These are phyloP conservation scores for Triplophysa siluroides DNA, from an alignment of 2,113 vertebrate species.

Conservation along the genomic window DNA sequence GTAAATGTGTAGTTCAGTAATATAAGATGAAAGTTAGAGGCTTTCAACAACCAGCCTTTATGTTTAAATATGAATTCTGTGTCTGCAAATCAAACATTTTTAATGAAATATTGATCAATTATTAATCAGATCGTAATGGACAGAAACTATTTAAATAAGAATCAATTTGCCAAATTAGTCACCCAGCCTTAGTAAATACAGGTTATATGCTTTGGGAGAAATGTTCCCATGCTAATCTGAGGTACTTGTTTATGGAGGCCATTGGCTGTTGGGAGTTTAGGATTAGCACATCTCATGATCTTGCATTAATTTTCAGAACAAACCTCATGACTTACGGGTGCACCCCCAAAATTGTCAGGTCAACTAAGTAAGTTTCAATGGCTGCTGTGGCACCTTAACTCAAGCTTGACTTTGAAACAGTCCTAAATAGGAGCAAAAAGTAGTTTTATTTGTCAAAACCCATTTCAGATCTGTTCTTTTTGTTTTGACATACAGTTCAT, in stretches of 20 bases:
- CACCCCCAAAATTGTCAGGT: conserved; percentile 29
- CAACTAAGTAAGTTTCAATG: conserved; percentile 49
- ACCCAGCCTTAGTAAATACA: neutral
- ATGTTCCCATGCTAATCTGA: neutral
- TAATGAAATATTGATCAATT: no score
- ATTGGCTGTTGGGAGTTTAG: conserved; percentile 13
- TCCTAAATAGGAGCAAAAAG: conserved; percentile 11
- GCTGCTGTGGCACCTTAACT: conserved; percentile 14
- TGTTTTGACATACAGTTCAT: conserved; percentile 4
- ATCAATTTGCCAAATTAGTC: no score
- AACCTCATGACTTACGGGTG: conserved; percentile 39
- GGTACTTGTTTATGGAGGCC: neutral
- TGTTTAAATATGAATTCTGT: no score
- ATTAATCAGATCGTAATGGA: no score
- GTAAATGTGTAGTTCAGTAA: no score
- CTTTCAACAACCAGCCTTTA: no score
- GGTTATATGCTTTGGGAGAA: neutral
- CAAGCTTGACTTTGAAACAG: neutral
- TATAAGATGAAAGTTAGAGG: no score
- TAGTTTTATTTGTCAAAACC: neutral
- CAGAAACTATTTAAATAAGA: no score
- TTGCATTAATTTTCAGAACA: conserved; percentile 50
- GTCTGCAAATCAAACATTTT: no score
- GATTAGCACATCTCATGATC: conserved; percentile 40
- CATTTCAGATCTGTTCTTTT: neutral